Conservation (phyloP, 2,113 vertebrate genomes). For the Procavia capensis region DNA sequence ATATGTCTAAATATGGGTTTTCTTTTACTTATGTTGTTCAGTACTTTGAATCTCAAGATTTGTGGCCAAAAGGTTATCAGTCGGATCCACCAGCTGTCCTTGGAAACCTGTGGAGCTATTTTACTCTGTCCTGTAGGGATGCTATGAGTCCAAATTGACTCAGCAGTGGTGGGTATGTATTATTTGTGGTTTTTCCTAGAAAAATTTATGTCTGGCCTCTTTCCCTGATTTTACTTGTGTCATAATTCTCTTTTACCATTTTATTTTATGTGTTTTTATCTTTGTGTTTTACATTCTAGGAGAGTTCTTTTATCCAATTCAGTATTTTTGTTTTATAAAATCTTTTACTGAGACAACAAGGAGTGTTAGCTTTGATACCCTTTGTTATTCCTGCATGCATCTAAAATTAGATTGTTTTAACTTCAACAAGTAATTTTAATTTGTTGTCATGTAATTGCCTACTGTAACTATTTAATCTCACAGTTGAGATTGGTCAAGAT, state of each 20-base stretch:
- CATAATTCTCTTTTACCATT: not conserved
- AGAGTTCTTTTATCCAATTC: not conserved
- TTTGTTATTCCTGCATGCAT: not conserved
- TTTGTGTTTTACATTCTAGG: not conserved
- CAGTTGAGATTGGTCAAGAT: not conserved
- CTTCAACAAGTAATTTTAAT: not conserved
- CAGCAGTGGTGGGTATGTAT: not conserved
- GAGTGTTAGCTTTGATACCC: not conserved
- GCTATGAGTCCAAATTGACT: no score
- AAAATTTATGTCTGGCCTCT: not conserved
- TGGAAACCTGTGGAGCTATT: no score
- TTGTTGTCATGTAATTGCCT: not conserved
- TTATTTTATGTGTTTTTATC: not conserved
- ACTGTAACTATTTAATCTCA: not conserved
- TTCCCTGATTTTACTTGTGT: constrained; percentile 1
- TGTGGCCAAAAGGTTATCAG: not conserved
- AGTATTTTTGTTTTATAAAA: not conserved
- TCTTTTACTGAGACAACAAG: not conserved
- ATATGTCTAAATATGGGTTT: not conserved
- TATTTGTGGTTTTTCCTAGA: not conserved
- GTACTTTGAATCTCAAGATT: not conserved
- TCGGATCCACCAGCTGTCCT: no score
- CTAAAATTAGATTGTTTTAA: not conserved
- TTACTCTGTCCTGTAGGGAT: no score
- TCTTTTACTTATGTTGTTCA: not conserved